Evolutionary conservation across 2,113 vertebrate species (phyloP), one percentile per base, ranked within the genome.

Genomic region (Dasyornis broadbenti): DNA sequence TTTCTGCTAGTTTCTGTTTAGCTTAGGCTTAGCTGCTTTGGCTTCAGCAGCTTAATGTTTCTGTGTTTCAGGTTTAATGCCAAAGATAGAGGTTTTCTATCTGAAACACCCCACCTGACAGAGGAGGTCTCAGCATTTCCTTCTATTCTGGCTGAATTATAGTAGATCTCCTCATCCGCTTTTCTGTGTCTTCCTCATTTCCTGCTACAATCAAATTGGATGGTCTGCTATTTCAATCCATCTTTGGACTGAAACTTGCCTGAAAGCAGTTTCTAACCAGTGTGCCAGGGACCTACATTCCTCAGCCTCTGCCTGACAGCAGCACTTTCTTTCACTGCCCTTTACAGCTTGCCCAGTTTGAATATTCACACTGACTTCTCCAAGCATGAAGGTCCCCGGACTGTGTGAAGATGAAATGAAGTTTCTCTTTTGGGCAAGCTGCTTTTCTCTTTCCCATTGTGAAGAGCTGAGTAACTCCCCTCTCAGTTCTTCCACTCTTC

Each of bases 191-290:
- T 75, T 69, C 70, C 44, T 64, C 53, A 45, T 80, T 57, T 76
- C 40, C 39, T 49, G 60, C 59, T 92, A 87, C 45, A 73, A 83
- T 69, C 45, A 95, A 53, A 70, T 20, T 18, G 45, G n/a, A 92
- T 16, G 10, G 54, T 92, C 80, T 96, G 93, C 89, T 95, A 81
- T 82, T 97, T 93, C 90, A 92, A 75, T 90, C 40, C 52, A 28
- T 47, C 5, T 82, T 90, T 81, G 52, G 69, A 92, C 5, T 82
- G 56, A 84, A 54, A 53, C 47, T 95, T 73, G 77, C 60, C 86
- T 63, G 33, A 84, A 95, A 84, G 83, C 31, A 82, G 80, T 90
- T 94, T 65, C 82, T 75, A 96, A 80, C 40, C 52, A 52, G 45
- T 47, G 40, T 95, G 90, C 86, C 89, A 94, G n/a, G 87, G 81